Conservation (phyloP, 2,888 invertebrate genomes). For the Dasysyrphus albostriatus region DNA sequence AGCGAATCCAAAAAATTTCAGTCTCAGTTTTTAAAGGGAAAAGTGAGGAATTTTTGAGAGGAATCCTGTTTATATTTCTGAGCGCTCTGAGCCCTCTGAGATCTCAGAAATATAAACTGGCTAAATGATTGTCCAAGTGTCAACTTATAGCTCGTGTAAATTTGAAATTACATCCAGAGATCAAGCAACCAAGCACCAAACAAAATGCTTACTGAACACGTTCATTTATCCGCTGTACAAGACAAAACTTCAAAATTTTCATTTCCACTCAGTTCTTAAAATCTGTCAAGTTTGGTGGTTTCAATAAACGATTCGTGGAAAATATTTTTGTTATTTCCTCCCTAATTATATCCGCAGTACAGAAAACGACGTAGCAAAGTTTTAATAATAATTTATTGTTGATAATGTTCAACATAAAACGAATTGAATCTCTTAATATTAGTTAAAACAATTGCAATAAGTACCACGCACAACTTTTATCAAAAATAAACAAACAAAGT, state of each 20-base stretch:
- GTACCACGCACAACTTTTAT: conserved; percentile 27
- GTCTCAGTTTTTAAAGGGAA: too few relatives aligned
- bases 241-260: not conserved
- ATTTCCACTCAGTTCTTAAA: conserved; percentile 15
- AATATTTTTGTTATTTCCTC: conserved; percentile 59
- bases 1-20: too few relatives aligned
- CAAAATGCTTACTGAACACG: not conserved
- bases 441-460: conserved; percentile 27
- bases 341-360: not conserved
- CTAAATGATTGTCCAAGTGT: too few relatives aligned
- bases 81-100: too few relatives aligned
- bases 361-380: conserved; percentile 35
- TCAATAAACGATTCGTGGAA: conserved; percentile 14
- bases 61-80: too few relatives aligned
- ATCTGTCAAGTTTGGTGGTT: conserved; percentile 18
- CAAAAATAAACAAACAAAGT: not conserved
- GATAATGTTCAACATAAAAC: conserved; percentile 44
- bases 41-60: too few relatives aligned
- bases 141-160: too few relatives aligned
- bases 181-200: too few relatives aligned
- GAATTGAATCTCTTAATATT: conserved; percentile 44
- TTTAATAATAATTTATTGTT: conserved; percentile 35
- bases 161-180: too few relatives aligned
- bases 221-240: not conserved
- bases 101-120: too few relatives aligned